Percentiles rank a stretch among this genome's conserved stretches.
Evolutionary conservation across 2,888 invertebrate genomes (phyloP).

Genomic region (Metacarcinus magister): DNA sequence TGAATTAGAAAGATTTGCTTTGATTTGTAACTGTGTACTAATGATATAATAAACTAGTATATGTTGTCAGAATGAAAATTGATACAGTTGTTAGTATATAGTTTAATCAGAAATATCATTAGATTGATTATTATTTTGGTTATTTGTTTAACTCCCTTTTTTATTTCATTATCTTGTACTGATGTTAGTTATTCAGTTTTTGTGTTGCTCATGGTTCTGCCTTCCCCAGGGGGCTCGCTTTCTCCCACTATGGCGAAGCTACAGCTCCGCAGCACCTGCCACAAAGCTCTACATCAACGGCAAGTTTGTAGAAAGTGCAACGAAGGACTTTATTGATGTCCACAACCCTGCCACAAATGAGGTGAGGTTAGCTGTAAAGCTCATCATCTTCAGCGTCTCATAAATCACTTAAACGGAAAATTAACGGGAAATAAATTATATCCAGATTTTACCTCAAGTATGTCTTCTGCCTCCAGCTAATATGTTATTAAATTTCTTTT

Average conservation of each 20-base stretch:
- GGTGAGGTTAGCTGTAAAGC: slow-evolving; percentile 84
- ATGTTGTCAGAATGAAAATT: neutral
- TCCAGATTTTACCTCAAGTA: neutral
- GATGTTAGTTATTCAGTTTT: neutral
- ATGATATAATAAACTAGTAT: neutral
- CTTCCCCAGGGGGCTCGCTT: slow-evolving; percentile 58
- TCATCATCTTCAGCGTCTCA: slow-evolving; percentile 16
- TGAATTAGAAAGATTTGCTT: no score
- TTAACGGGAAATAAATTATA: neutral
- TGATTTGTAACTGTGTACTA: neutral
- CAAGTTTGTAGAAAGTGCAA: slow-evolving; percentile 95
- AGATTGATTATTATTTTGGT: neutral
- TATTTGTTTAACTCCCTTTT: neutral
- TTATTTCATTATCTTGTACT: neutral
- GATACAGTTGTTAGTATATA: no score
- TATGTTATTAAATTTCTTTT: no score
- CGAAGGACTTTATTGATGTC: slow-evolving; percentile 96
- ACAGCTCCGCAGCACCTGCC: slow-evolving; percentile 85
- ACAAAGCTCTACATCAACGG: slow-evolving; percentile 98
- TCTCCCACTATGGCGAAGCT: slow-evolving; percentile 53
- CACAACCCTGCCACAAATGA: slow-evolving; percentile 97
- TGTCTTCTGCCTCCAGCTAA: no score
- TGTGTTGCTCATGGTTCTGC: neutral
- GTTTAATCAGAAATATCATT: neutral
- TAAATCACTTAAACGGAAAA: neutral